Evolutionary conservation across 2,113 vertebrate genomes (phyloP).

Genomic region (Pipra filicauda): DNA sequence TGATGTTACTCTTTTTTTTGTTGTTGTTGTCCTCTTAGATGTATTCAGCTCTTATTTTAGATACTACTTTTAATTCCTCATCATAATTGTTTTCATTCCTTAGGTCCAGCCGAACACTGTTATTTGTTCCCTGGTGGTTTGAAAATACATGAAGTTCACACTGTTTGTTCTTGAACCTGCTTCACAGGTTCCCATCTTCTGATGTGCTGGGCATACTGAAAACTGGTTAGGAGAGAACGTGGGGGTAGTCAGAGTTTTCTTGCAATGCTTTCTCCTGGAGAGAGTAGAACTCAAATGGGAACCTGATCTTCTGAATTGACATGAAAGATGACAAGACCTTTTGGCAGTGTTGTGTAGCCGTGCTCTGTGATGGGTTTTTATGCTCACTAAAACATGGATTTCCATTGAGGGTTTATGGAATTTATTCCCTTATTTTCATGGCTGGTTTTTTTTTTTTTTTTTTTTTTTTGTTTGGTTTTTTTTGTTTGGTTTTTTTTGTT

Average conservation of each 20-base stretch:
- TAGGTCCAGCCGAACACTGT: not conserved
- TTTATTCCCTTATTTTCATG: not conserved
- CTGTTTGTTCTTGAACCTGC: not conserved
- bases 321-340: not conserved
- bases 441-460: not conserved
- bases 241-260: not conserved
- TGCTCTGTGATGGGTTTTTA: not conserved
- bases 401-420: not conserved
- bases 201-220: not conserved
- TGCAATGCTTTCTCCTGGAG: not conserved
- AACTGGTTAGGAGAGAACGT: not conserved
- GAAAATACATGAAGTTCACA: not conserved
- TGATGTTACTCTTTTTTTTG: not conserved
- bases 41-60: not conserved
- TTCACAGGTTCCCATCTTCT: not conserved
- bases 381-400: not conserved
- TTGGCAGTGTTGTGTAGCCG: not conserved
- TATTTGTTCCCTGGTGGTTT: not conserved
- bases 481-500: not conserved
- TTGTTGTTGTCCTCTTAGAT: not conserved
- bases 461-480: too few species aligned
- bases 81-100: not conserved
- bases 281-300: not conserved
- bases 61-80: not conserved
- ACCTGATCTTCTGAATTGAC: not conserved